Percentiles rank a stretch among this genome's conserved stretches.
Conservation (phyloP, 2,113 vertebrate species). For the Monarcha castaneiventris region DNA sequence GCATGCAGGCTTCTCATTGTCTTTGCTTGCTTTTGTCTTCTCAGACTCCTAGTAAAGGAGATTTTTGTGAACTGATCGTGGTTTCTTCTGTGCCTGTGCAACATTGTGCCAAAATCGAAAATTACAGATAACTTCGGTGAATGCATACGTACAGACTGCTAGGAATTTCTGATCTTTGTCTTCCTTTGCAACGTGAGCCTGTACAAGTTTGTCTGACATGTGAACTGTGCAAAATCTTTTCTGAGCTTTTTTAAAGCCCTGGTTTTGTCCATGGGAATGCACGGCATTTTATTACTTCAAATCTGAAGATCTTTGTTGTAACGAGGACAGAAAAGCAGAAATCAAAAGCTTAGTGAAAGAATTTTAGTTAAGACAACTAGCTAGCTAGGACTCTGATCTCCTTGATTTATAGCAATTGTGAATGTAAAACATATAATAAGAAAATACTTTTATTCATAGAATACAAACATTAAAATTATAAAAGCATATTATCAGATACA, state of each 20-base stretch:
- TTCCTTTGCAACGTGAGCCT: not conserved
- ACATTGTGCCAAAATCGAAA: not conserved
- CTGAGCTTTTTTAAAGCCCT: constrained; percentile 50
- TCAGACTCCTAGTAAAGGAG: not conserved
- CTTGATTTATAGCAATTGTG: not conserved
- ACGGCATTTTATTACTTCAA: constrained; percentile 15
- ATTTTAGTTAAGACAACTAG: not conserved
- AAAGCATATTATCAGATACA: not conserved
- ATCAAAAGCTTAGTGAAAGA: not conserved
- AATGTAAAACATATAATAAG: not conserved
- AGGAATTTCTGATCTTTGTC: constrained; percentile 35
- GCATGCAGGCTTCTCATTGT: not conserved
- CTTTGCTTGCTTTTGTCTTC: constrained; percentile 19
- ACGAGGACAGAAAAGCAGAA: not conserved
- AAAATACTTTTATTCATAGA: not conserved
- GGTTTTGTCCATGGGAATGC: constrained; percentile 52
- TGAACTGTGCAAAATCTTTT: constrained; percentile 50
- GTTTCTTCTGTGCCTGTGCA: not conserved
- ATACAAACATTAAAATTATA: not conserved
- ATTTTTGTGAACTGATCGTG: not conserved
- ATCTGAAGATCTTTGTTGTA: constrained; percentile 19
- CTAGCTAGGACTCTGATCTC: not conserved
- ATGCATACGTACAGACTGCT: not conserved
- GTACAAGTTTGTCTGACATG: not conserved
- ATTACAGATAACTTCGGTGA: not conserved